phyloP scores from a whole-genome alignment of 2,113 vertebrate species.

The Coturnix japonica region DNA sequence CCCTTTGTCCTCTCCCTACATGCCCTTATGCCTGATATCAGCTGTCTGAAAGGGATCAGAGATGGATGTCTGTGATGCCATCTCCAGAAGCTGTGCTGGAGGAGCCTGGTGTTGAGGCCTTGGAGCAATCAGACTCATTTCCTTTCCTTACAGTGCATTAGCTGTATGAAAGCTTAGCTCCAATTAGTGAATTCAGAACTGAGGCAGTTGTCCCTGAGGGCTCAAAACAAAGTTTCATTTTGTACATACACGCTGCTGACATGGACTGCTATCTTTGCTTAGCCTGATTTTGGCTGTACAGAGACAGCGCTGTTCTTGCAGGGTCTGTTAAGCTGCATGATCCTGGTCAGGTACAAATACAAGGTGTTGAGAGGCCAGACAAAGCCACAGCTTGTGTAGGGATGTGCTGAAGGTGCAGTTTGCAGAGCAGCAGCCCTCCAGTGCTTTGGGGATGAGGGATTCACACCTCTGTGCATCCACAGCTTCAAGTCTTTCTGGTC shows the following conservation, averaged over 20 bases:
- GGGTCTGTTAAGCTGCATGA: neutral
- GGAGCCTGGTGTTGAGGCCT: neutral
- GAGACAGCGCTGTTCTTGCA: neutral
- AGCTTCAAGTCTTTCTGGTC: neutral
- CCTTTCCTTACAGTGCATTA: neutral
- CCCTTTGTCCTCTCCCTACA: no score
- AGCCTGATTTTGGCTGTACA: neutral
- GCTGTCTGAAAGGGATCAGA: neutral
- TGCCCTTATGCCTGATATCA: neutral
- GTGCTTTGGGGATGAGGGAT: neutral
- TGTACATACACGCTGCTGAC: accelerated
- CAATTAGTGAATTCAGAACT: neutral
- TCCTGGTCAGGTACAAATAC: neutral
- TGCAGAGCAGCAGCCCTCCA: neutral
- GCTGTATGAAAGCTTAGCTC: neutral
- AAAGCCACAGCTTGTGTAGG: neutral
- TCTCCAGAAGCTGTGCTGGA: neutral
- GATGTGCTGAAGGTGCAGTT: neutral
- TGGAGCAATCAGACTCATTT: neutral
- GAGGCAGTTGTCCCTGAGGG: neutral
- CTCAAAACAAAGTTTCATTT: neutral
- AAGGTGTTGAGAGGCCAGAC: neutral
- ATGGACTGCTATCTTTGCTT: neutral
- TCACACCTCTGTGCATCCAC: neutral
- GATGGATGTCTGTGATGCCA: neutral